A percentile compares a stretch with the other conserved stretches of the same genome.
Evolutionary conservation across 2,113 vertebrate species (phyloP).

Genomic region (Corvus hawaiiensis): DNA sequence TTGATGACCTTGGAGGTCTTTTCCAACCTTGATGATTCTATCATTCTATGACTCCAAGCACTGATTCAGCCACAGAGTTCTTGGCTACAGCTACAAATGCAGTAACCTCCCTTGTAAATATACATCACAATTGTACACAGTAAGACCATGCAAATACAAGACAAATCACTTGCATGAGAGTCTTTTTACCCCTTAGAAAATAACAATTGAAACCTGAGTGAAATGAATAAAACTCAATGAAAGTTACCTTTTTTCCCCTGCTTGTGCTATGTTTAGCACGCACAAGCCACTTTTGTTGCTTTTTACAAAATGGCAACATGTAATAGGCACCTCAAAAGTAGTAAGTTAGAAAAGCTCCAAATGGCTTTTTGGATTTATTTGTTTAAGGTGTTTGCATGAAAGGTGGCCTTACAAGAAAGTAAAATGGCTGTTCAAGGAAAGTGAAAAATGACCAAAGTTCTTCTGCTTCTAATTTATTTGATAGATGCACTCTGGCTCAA

Average conservation of each 20-base stretch:
- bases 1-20: background rate
- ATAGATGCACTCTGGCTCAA: background rate
- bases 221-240: background rate
- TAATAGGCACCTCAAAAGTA: background rate
- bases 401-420: background rate
- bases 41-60: background rate
- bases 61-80: background rate
- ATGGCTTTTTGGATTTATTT: background rate
- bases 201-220: background rate
- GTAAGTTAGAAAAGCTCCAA: background rate
- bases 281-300: background rate
- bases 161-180: background rate
- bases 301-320: background rate
- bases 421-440: background rate
- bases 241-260: background rate
- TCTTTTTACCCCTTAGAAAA: background rate
- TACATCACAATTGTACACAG: background rate
- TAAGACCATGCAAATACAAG: background rate
- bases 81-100: background rate
- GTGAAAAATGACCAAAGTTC: background rate
- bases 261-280: background rate
- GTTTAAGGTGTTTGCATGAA: background rate
- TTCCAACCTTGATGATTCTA: background rate
- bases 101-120: background rate
- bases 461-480: conserved; percentile 13